Evolutionary conservation across 1,140 invertebrate species (phyloP), one percentile per base, ranked within the genome.

Genomic region (Pararge aegeria): DNA sequence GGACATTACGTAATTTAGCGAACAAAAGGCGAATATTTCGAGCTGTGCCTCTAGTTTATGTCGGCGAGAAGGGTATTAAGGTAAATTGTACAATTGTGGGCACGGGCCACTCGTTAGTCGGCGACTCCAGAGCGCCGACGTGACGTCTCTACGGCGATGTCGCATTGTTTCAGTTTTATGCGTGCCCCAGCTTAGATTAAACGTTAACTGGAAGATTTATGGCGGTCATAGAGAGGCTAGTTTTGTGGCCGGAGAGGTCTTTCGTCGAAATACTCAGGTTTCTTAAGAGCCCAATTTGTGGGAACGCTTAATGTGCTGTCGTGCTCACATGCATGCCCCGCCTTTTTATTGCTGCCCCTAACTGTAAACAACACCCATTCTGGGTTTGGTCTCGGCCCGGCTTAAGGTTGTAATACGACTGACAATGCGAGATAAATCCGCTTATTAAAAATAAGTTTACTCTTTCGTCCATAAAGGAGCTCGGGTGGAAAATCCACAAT

Each of bases 321-420:
- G 78, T 84, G 74, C 73, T 56, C 73, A 73, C 73, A 74, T 78
- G 73, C 77, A 78, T 79, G 83, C 79, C 70, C 79, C 82, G 78
- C 81, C 83, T 86, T 88, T 84, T 88, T 88, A 80, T 86, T 83
- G 70, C 75, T 83, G 80, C 77, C 79, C 78, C 78, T 85, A 80
- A 83, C 84, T 83, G 80, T 85, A 85, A 78, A 86, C 78, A 80
- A 83, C 83, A 84, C 82, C 84, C 80, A 87, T 85, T 87, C 76
- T 75, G 64, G 65, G 66, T 63, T 69, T 66, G 69, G 75, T 74
- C 67, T 75, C 64, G 67, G 15, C 42, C 24, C 48, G n/a, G 34
- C 52, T 61, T 48, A 37, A 55, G 24, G 42, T 61, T 63, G 49
- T 63, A 55, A 34, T 55, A 19, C 13, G 27, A 40, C 18, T 53